Percentiles rank a stretch among this genome's conserved stretches.
These are phyloP conservation scores for Stictonetta naevosa DNA, from an alignment of 2,113 vertebrate species.

Conservation along the genomic window DNA sequence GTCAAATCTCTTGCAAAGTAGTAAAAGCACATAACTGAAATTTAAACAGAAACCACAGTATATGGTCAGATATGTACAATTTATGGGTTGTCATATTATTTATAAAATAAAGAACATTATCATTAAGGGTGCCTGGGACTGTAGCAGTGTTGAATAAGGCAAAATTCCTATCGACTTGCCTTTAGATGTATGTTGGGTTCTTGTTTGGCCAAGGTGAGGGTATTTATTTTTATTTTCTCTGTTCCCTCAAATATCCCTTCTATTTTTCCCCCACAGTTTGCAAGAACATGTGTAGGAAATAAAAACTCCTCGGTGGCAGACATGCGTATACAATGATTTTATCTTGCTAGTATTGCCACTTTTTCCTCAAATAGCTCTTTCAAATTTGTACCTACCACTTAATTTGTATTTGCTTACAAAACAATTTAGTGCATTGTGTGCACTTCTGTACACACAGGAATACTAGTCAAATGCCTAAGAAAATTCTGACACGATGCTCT, in stretches of 20 bases:
- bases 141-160: not conserved
- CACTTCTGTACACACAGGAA: not conserved
- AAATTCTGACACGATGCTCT: not conserved
- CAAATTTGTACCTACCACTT: not conserved
- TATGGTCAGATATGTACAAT: not conserved
- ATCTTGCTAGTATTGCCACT: not conserved
- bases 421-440: not conserved
- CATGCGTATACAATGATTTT: not conserved
- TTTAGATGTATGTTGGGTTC: not conserved
- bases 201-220: not conserved
- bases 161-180: not conserved
- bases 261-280: not conserved
- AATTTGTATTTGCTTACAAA: constrained; percentile 15
- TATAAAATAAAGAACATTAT: not conserved
- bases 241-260: not conserved
- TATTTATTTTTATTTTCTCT: not conserved
- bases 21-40: not conserved
- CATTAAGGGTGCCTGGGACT: not conserved
- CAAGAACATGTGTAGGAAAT: not conserved
- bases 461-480: not conserved
- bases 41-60: not conserved
- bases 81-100: not conserved
- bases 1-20: constrained; percentile 32
- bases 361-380: not conserved
- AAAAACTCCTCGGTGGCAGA: not conserved